Conservation (phyloP, 2,113 vertebrate genomes). For the Megaleporinus macrocephalus region DNA sequence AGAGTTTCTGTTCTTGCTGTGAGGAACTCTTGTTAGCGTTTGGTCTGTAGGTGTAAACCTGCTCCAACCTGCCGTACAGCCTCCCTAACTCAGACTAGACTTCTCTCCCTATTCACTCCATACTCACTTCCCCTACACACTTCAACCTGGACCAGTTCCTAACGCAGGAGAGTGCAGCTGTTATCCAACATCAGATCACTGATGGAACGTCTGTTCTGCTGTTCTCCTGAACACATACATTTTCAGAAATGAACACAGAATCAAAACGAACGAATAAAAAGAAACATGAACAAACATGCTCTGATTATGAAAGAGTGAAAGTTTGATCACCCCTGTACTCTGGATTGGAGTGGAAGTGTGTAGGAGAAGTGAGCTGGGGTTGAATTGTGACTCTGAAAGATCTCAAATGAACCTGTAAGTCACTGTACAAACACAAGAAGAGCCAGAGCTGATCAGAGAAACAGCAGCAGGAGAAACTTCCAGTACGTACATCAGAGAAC, state of each 20-base stretch:
- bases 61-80: neutral
- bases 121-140: neutral
- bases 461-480: too few relatives aligned
- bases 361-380: constrained; percentile 5
- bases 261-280: neutral
- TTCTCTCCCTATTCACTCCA: neutral
- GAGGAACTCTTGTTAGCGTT: neutral
- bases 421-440: neutral
- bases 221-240: neutral
- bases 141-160: neutral
- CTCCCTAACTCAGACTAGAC: neutral
- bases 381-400: neutral
- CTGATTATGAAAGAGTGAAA: neutral
- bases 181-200: neutral
- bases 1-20: neutral
- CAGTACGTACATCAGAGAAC: too few relatives aligned
- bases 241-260: too few relatives aligned
- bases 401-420: neutral
- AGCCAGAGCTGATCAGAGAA: too few relatives aligned
- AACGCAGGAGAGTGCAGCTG: constrained; percentile 2
- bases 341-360: neutral
- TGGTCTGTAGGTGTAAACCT: neutral
- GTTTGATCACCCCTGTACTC: neutral
- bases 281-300: neutral
- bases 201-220: neutral